Evolutionary conservation across 2,113 vertebrate species (phyloP).

Genomic region (Rissa tridactyla): DNA sequence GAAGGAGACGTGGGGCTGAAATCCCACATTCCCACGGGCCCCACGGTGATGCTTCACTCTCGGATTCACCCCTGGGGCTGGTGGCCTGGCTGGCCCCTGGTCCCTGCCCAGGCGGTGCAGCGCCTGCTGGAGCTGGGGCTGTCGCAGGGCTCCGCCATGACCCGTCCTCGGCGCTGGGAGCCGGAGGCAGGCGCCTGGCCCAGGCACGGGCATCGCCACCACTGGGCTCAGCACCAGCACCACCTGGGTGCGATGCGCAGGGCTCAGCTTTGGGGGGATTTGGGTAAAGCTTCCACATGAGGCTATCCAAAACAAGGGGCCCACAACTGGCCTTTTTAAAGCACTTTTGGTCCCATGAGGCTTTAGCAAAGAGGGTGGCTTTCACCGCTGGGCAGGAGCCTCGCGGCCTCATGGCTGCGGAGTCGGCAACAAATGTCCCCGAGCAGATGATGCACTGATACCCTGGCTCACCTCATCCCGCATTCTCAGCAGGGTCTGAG

Average conservation of each 20-base stretch:
- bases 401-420: not conserved
- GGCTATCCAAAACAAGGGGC: not conserved
- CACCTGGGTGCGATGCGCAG: not conserved
- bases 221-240: not conserved
- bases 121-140: not conserved
- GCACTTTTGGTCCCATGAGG: not conserved
- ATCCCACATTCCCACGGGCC: rapidly evolving
- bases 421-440: not conserved
- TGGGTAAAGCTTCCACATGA: not conserved
- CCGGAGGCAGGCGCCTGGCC: not conserved
- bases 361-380: not conserved
- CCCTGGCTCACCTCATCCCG: not conserved
- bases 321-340: not conserved
- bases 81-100: not conserved
- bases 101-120: not conserved
- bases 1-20: not conserved
- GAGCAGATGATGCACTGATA: not conserved
- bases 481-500: not conserved
- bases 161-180: not conserved
- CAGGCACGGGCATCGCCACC: rapidly evolving
- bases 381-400: not conserved
- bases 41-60: rapidly evolving
- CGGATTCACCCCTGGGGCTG: not conserved
- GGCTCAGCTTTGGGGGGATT: rapidly evolving
- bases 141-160: too few relatives aligned